Evolutionary conservation across 2,113 vertebrate genomes (phyloP).

Genomic region (Lepus europaeus): DNA sequence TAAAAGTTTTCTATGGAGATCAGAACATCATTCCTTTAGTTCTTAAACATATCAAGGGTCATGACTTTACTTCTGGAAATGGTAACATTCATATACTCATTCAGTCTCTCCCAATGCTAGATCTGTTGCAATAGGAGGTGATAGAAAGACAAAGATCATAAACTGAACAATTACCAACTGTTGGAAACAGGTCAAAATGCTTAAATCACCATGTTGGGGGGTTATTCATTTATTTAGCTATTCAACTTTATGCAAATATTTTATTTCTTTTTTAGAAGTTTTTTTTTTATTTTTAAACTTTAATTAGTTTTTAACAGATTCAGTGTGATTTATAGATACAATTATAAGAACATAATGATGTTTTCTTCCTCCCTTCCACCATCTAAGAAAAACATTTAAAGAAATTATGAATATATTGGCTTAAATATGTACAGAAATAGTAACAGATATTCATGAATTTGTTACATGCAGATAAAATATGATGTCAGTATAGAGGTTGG

Average conservation of each 20-base stretch:
- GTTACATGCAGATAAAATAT: not conserved
- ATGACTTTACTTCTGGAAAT: not conserved
- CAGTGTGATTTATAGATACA: too few relatives aligned
- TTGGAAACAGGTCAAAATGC: not conserved
- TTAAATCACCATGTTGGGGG: not conserved
- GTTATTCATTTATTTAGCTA: too few relatives aligned
- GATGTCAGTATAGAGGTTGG: not conserved
- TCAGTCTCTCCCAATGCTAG: not conserved
- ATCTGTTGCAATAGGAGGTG: not conserved
- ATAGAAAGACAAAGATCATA: not conserved
- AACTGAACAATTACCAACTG: not conserved
- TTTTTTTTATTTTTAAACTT: not conserved
- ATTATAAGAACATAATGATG: too few relatives aligned
- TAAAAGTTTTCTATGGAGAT: not conserved
- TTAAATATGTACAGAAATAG: not conserved
- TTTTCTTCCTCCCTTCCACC: too few relatives aligned
- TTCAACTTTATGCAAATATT: too few relatives aligned
- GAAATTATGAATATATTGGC: not conserved
- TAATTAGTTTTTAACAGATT: too few relatives aligned
- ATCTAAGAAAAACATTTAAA: not conserved
- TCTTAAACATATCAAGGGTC: not conserved
- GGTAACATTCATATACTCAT: not conserved
- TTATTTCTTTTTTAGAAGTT: too few relatives aligned
- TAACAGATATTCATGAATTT: not conserved
- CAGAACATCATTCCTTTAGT: not conserved